Conservation (phyloP, 1,140 invertebrate species). For the Drosophila simulans region DNA sequence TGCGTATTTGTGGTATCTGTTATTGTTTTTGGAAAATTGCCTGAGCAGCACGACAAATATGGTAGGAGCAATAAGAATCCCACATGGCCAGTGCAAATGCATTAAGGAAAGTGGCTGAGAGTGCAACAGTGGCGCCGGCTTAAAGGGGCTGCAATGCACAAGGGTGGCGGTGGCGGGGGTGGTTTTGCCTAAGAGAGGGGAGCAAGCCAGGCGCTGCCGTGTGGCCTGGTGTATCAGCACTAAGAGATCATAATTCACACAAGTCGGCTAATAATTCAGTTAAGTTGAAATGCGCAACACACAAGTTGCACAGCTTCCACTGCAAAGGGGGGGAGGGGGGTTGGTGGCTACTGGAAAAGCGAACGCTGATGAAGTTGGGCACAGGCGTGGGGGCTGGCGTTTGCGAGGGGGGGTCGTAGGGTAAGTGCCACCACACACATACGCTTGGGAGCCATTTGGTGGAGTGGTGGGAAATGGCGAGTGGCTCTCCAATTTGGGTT, state of each 20-base stretch:
- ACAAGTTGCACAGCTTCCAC: conserved; percentile 40
- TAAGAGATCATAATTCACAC: conserved; percentile 83
- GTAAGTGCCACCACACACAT: conserved; percentile 8
- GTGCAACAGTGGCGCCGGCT: conserved; percentile 21
- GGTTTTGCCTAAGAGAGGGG: not conserved
- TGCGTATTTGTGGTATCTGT: conserved; percentile 43
- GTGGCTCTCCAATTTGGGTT: conserved; percentile 45
- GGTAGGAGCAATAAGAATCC: conserved; percentile 54
- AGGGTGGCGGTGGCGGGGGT: not conserved
- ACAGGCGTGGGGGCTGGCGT: not conserved
- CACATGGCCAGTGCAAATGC: conserved; percentile 82
- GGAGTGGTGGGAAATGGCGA: conserved; percentile 11
- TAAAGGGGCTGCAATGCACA: not conserved
- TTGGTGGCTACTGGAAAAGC: not conserved
- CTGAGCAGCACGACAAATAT: conserved; percentile 35
- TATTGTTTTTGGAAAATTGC: conserved; percentile 72
- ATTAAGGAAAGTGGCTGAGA: conserved; percentile 74
- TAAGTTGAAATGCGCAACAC: conserved; percentile 78
- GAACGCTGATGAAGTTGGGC: conserved; percentile 11
- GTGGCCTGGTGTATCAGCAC: conserved; percentile 68
- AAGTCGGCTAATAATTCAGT: conserved; percentile 83
- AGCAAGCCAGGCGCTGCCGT: conserved; percentile 24
- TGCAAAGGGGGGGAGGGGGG: not conserved
- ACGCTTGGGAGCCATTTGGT: conserved; percentile 33
- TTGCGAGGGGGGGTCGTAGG: not conserved